phyloP scores from a whole-genome alignment of 2,113 vertebrate genomes.

The Nycticebus coucang region DNA sequence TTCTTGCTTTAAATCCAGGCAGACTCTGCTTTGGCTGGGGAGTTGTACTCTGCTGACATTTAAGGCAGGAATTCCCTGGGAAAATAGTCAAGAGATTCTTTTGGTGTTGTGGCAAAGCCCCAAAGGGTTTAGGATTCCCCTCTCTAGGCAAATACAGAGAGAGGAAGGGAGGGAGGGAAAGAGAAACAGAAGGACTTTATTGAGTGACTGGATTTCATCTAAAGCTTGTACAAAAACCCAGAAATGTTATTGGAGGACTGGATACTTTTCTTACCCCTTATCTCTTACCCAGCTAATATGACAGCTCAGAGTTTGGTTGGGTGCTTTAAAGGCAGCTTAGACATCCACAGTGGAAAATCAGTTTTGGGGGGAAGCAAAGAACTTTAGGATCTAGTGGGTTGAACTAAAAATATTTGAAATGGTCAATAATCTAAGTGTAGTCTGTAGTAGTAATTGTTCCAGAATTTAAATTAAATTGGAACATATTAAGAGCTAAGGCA shows the following conservation, averaged over 20 bases:
- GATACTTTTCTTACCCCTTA: slow-evolving; percentile 79
- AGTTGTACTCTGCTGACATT: slow-evolving; percentile 86
- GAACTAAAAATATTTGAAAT: slow-evolving; percentile 62
- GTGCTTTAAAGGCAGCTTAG: slow-evolving; percentile 58
- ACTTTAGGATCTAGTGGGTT: neutral
- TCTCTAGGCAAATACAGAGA: slow-evolving; percentile 72
- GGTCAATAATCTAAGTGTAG: neutral
- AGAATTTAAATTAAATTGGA: neutral
- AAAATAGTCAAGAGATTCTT: slow-evolving; percentile 88
- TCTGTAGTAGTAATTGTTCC: neutral
- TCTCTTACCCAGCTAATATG: slow-evolving; percentile 72
- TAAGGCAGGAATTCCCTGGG: slow-evolving; percentile 88
- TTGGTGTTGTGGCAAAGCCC: slow-evolving; percentile 82
- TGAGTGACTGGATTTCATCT: slow-evolving; percentile 80
- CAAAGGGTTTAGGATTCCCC: slow-evolving; percentile 86
- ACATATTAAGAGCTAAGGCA: neutral
- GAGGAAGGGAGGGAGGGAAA: slow-evolving; percentile 64
- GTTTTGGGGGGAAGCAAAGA: neutral
- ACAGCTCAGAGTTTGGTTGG: slow-evolving; percentile 64
- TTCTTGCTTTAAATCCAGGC: slow-evolving; percentile 76
- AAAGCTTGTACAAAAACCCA: slow-evolving; percentile 78
- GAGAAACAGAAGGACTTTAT: slow-evolving; percentile 77
- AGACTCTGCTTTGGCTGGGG: slow-evolving; percentile 76
- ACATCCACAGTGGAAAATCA: slow-evolving; percentile 28
- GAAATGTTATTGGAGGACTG: slow-evolving; percentile 77